These are phyloP conservation scores for Apeira syringaria DNA, from an alignment of 2,888 invertebrate genomes.

Conservation along the genomic window DNA sequence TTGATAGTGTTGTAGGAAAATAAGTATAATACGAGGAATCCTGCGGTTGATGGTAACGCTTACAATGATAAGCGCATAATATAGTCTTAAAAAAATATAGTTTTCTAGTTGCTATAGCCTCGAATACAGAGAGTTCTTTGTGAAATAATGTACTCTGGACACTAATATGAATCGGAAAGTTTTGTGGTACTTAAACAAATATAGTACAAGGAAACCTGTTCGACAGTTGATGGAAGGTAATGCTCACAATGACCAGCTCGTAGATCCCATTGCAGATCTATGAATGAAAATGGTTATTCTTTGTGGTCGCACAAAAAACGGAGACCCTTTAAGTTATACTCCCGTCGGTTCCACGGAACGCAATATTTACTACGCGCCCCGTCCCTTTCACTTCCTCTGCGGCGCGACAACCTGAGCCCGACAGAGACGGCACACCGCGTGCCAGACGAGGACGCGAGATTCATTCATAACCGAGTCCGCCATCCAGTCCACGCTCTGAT, in stretches of 20 bases:
- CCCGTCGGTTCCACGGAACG: conserved; percentile 64
- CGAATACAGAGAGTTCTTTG: too few species aligned
- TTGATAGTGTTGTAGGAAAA: too few species aligned
- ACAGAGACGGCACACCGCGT: conserved; percentile 58
- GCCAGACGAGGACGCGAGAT: conserved; percentile 69
- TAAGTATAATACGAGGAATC: too few species aligned
- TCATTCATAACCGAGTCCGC: conserved; percentile 82
- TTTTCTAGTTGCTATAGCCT: too few species aligned
- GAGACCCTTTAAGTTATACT: conserved; percentile 67
- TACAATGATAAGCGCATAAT: too few species aligned
- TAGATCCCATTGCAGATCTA: conserved; percentile 45
- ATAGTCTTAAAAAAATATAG: too few species aligned
- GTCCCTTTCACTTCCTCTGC: conserved; percentile 83
- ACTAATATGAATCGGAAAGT: neutral
- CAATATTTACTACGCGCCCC: conserved; percentile 82
- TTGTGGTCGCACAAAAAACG: conserved; percentile 69
- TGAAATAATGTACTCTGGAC: too few species aligned
- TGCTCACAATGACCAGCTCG: conserved; percentile 16
- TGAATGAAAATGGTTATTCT: conserved; percentile 68
- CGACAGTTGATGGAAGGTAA: conserved; percentile 8
- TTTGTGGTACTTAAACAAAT: neutral
- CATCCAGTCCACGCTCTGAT: conserved; percentile 79
- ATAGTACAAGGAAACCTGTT: conserved; percentile 17
- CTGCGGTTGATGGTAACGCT: too few species aligned
- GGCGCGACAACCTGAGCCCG: conserved; percentile 75